A percentile compares a stretch with the other conserved stretches of the same genome.
phyloP scores from a whole-genome alignment of 2,113 vertebrate species.

The Glaucidium brasilianum region DNA sequence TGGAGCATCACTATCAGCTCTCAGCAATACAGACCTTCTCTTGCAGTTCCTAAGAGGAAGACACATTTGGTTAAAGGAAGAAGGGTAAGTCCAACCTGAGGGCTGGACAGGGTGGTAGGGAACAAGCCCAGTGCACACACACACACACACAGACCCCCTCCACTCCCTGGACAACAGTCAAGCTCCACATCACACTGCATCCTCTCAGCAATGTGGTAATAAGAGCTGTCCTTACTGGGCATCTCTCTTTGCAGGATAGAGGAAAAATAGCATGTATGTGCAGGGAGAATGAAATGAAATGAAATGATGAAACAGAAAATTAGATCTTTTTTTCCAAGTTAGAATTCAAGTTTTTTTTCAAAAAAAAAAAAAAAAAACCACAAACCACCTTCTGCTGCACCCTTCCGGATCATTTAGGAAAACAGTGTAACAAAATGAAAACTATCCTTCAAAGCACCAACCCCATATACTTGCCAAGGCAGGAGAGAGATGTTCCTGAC shows the following conservation, averaged over 20 bases:
- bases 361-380: neutral
- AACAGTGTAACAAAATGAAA: neutral
- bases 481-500: neutral
- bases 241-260: neutral
- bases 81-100: neutral
- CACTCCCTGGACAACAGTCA: rapidly evolving
- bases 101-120: neutral
- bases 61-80: neutral
- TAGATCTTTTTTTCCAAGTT: neutral
- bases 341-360: neutral
- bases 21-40: neutral
- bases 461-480: neutral
- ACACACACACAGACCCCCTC: too few relatives aligned
- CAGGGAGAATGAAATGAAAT: neutral
- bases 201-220: neutral
- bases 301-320: neutral
- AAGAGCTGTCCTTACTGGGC: neutral
- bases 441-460: neutral
- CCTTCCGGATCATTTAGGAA: neutral
- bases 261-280: neutral
- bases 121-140: neutral
- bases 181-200: neutral
- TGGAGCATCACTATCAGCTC: neutral
- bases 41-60: neutral
- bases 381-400: neutral